phyloP scores from a whole-genome alignment of 2,113 vertebrate species.

The Albula goreensis region DNA sequence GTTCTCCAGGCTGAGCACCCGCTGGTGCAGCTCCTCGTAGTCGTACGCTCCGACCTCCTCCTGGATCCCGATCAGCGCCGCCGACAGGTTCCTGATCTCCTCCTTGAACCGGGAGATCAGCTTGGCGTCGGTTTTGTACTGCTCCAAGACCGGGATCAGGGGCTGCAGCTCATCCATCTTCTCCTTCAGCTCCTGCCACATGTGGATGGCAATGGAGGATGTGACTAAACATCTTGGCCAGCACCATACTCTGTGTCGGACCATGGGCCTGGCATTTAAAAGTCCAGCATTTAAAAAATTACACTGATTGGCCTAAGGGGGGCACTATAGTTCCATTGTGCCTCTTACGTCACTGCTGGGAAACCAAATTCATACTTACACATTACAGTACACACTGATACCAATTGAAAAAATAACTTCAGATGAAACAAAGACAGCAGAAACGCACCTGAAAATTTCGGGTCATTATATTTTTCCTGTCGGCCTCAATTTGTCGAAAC shows the following conservation, averaged over 20 bases:
- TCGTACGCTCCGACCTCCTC: slow-evolving; percentile 83
- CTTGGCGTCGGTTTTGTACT: slow-evolving; percentile 81
- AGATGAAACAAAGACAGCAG: not conserved
- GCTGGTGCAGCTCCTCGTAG: slow-evolving; percentile 79
- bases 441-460: slow-evolving; percentile 79
- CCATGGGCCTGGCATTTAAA: no score
- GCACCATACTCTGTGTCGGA: not conserved
- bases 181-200: slow-evolving; percentile 77
- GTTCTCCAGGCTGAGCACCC: slow-evolving; percentile 75
- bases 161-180: slow-evolving; percentile 83
- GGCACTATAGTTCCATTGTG: no score
- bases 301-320: no score
- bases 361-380: not conserved
- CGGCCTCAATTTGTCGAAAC: slow-evolving; percentile 81
- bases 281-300: no score
- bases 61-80: slow-evolving; percentile 78
- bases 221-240: not conserved
- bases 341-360: no score
- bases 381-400: not conserved
- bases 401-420: not conserved
- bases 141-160: slow-evolving; percentile 80
- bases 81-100: slow-evolving; percentile 79
- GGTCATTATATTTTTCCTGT: slow-evolving; percentile 80
- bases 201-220: slow-evolving; percentile 25
- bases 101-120: slow-evolving; percentile 85